Evolutionary conservation across 2,113 vertebrate species (phyloP), one percentile per base, ranked within the genome.

Genomic region (Potamarius usumacintae): DNA sequence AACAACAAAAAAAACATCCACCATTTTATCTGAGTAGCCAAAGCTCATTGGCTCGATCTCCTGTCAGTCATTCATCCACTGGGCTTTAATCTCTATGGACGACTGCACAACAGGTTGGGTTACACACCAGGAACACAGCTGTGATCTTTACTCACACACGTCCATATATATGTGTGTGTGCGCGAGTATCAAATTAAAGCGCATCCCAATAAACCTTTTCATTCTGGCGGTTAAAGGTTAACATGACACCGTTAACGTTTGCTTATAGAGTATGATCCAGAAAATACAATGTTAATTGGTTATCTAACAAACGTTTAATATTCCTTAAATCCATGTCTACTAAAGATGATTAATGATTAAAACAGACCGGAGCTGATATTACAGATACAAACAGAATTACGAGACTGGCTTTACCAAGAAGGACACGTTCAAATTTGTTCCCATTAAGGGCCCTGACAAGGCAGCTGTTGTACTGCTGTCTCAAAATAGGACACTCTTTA

Each of bases 101-200:
- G 60, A 10, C 62, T 42, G 63, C 12, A 85, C 78, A 67, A 87
- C 83, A 89, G 85, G 58, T 67, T 85, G 65, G 80, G 67, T 87
- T 87, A 81, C 88, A 89, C 65, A 87, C 71, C 78, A 55, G 57
- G 48, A 30, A 79, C 42, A 52, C 22, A 72, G 58, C 34, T 20
- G 42, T 20, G 55, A 42, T 57, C 60, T 84, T 84, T 72, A 18
- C 69, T 86, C 69, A 55, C 63, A 74, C 63, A 9, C 7, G n/a
- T 12, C 0, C 25, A 27, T 48, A 27, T 20, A 1, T 14, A 50
- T 11, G 48, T n/a, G 67, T 34, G 30, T 71, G 27, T 20, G n/a
- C 7, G 27, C 7, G 67, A 34, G 15, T 20, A 42, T 30, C 9
- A 76, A 60, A 77, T 5, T 2, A n/a, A 48, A 25, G 6, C 3